Evolutionary conservation across 2,113 vertebrate species (phyloP), one percentile per base, ranked within the genome.

Genomic region (Pica pica): DNA sequence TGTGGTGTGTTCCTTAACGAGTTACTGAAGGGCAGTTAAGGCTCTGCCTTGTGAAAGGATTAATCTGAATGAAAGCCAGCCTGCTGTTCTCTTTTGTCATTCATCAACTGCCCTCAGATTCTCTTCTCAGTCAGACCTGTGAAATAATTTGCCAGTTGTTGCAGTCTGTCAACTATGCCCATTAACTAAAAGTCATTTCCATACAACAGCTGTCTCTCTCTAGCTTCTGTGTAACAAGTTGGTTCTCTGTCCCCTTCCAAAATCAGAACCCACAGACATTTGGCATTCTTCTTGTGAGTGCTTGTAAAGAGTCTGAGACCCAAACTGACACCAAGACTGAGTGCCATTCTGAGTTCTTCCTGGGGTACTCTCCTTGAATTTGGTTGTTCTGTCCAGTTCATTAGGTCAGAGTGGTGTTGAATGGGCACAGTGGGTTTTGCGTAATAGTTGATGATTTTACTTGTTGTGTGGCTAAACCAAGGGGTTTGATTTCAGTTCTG

Each of bases 101-200:
- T 93, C 69, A 86, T 96, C 86, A 90, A 67, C 89, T 93, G 79
- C 78, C 84, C 55, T 90, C 84, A 88, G 61, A 96, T 77, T 95
- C 42, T 76, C 67, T 74, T 83, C 90, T 83, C 55, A 28, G 44
- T 84, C 28, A 89, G 70, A 87, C 30, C 47, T 92, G 65, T 78
- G 94, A 77, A 95, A 91, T 92, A 93, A 92, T 93, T 92, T 95
- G 79, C 85, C 95, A 95, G 92, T 94, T 97, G 95, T 93, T 97
- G 65, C 82, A 96, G 47, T 79, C 87, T 96, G 93, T 97, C 92
- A 87, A 13, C 30, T 87, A 42, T 1, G n/a, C 47, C 77, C 63
- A 65, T 92, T 96, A 87, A 87, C 68, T 80, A 84, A 49, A 93
- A 90, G 74, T 80, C 13, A 70, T 93, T 90, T 94, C 84, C 77